These are phyloP conservation scores for Neoaliturus tenellus DNA, from an alignment of 2,888 invertebrate species.

Conservation along the genomic window DNA sequence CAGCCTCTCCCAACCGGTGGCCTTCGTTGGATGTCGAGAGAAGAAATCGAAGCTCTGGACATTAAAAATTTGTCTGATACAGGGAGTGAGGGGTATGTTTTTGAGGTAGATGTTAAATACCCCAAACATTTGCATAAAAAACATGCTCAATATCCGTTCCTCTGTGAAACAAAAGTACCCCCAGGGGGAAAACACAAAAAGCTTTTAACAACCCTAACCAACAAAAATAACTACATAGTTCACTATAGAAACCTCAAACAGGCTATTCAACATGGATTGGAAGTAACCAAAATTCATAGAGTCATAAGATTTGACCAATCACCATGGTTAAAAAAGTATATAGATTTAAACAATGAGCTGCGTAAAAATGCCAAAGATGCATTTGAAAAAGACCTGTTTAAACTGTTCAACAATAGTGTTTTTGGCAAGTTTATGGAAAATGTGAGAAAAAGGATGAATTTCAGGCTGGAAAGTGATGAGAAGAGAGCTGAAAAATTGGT, in stretches of 20 bases:
- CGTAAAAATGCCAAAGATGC: neutral
- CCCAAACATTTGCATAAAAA: slow-evolving; percentile 44
- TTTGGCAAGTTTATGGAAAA: slow-evolving; percentile 18
- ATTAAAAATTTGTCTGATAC: no score
- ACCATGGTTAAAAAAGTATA: slow-evolving; percentile 63
- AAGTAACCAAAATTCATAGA: slow-evolving; percentile 64
- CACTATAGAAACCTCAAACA: slow-evolving; percentile 67
- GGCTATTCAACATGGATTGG: slow-evolving; percentile 55
- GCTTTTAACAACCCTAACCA: slow-evolving; percentile 64
- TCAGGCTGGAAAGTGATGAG: neutral
- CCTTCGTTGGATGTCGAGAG: no score
- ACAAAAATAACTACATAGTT: slow-evolving; percentile 67
- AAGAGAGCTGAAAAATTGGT: neutral
- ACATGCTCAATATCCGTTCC: slow-evolving; percentile 34
- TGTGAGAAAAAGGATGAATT: neutral
- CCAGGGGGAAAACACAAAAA: slow-evolving; percentile 55
- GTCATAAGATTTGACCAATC: slow-evolving; percentile 67
- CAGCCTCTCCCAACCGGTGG: no score
- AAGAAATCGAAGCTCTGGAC: no score
- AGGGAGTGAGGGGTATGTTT: slow-evolving; percentile 67
- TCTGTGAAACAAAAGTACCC: slow-evolving; percentile 16
- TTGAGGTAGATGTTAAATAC: slow-evolving; percentile 68
- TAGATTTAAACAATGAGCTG: slow-evolving; percentile 13
- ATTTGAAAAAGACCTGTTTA: slow-evolving; percentile 31
- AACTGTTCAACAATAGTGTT: slow-evolving; percentile 6